These are phyloP conservation scores for Poeciliopsis turneri DNA, from an alignment of 2,797 vertebrate genomes.

Conservation along the genomic window DNA sequence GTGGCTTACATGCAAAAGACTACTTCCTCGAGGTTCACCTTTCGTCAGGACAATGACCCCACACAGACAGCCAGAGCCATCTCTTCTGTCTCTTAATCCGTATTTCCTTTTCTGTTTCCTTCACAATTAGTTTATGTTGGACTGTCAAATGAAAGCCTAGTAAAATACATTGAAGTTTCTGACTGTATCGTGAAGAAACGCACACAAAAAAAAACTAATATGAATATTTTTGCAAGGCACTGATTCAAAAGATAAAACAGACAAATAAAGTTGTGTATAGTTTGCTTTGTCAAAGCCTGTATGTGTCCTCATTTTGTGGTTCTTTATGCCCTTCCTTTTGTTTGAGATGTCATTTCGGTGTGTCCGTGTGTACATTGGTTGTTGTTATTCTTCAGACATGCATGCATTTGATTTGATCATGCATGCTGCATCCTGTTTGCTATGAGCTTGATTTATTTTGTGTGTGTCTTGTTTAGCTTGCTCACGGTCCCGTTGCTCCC, in stretches of 20 bases:
- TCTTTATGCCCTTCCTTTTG: background rate
- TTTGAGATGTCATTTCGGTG: background rate
- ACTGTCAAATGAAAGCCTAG: background rate
- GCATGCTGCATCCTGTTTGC: constrained; percentile 25
- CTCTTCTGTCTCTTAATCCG: background rate
- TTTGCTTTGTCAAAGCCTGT: constrained; percentile 25
- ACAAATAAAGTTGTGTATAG: constrained; percentile 20
- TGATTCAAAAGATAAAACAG: constrained; percentile 15
- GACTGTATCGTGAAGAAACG: background rate
- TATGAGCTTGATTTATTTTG: constrained; percentile 16
- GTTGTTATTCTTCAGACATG: constrained; percentile 14
- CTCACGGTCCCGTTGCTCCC: constrained; percentile 7
- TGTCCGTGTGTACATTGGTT: constrained; percentile 20
- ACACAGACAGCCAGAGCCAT: background rate
- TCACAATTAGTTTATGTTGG: background rate
- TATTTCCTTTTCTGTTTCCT: background rate
- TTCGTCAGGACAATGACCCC: background rate
- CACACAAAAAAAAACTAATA: background rate
- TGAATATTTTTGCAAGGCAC: constrained; percentile 7
- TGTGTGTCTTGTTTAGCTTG: constrained; percentile 15
- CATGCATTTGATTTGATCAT: constrained; percentile 40
- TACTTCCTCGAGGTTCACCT: background rate
- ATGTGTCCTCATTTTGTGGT: constrained; percentile 11
- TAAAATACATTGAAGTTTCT: background rate
- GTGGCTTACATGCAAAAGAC: background rate